phyloP scores from a whole-genome alignment of 2,797 vertebrate genomes.

The Borostomias antarcticus region DNA sequence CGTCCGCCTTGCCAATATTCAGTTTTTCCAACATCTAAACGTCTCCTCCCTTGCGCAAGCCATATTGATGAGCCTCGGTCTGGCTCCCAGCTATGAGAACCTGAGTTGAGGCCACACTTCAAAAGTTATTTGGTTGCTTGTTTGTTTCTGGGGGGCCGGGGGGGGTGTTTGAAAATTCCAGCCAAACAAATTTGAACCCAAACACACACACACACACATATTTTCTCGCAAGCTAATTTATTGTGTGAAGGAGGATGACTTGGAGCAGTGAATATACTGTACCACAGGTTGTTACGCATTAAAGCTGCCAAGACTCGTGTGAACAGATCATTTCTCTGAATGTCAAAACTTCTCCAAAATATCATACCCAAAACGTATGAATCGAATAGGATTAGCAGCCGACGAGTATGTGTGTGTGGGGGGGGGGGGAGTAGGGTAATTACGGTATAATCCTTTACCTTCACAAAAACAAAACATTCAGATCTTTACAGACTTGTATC shows the following conservation, averaged over 20 bases:
- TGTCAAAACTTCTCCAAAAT: slow-evolving; percentile 43
- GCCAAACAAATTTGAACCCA: slow-evolving; percentile 30
- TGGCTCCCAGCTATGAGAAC: background rate
- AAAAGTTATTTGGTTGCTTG: background rate
- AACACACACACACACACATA: slow-evolving; percentile 39
- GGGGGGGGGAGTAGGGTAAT: slow-evolving; percentile 58
- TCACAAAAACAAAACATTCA: slow-evolving; percentile 29
- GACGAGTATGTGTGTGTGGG: too few relatives aligned
- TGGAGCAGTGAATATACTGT: background rate
- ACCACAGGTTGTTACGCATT: background rate
- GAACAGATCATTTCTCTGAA: slow-evolving; percentile 61
- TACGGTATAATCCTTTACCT: slow-evolving; percentile 59
- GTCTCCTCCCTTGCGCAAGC: background rate
- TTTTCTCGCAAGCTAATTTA: too few relatives aligned
- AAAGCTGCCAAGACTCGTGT: slow-evolving; percentile 52
- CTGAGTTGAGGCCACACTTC: slow-evolving; percentile 4
- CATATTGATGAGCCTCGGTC: slow-evolving; percentile 3
- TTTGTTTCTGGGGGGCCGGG: too few relatives aligned
- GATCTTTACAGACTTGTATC: slow-evolving; percentile 43
- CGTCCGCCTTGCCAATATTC: too few relatives aligned
- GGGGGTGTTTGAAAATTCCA: slow-evolving; percentile 21
- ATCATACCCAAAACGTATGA: slow-evolving; percentile 50
- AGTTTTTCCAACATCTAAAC: too few relatives aligned
- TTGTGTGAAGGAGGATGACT: background rate
- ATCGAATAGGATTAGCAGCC: slow-evolving; percentile 65